phyloP scores from a whole-genome alignment of 2,888 invertebrate genomes.

The Amorpha juglandis region DNA sequence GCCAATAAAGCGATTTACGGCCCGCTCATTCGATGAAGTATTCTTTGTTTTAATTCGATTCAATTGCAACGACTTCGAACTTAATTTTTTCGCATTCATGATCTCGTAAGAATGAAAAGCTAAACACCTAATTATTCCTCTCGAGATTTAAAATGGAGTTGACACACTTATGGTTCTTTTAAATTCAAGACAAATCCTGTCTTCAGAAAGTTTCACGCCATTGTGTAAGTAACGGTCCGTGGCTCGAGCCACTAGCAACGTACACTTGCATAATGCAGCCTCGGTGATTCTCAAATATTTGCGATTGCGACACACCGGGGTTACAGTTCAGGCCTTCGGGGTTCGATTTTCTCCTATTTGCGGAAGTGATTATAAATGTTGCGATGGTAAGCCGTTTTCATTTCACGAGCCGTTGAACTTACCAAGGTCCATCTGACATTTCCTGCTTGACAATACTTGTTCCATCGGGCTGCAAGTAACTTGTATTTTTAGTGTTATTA shows the following conservation, averaged over 20 bases:
- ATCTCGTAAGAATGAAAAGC: not conserved
- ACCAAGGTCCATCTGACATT: constrained; percentile 64
- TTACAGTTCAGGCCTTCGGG: constrained; percentile 63
- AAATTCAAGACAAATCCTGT: constrained; percentile 17
- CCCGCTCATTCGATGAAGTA: not conserved
- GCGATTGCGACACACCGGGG: constrained; percentile 48
- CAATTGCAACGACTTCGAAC: not conserved
- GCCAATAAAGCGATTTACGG: not conserved
- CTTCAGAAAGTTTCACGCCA: constrained; percentile 36
- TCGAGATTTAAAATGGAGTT: constrained; percentile 16
- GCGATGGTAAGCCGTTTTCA: constrained; percentile 31
- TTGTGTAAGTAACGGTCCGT: constrained; percentile 43
- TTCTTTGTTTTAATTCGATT: not conserved
- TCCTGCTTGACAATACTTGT: constrained; percentile 54
- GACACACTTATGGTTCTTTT: constrained; percentile 27
- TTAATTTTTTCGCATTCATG: not conserved
- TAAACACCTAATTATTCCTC: constrained; percentile 1
- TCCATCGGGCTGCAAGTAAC: constrained; percentile 38
- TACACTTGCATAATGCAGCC: constrained; percentile 48
- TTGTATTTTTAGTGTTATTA: constrained; percentile 14
- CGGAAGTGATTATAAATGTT: constrained; percentile 62
- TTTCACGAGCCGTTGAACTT: constrained; percentile 64
- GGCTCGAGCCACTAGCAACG: constrained; percentile 26
- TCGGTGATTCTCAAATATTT: constrained; percentile 45
- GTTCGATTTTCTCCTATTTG: constrained; percentile 68